Evolutionary conservation across 2,113 vertebrate genomes (phyloP), one percentile per base, ranked within the genome.

Genomic region (Menura novaehollandiae): DNA sequence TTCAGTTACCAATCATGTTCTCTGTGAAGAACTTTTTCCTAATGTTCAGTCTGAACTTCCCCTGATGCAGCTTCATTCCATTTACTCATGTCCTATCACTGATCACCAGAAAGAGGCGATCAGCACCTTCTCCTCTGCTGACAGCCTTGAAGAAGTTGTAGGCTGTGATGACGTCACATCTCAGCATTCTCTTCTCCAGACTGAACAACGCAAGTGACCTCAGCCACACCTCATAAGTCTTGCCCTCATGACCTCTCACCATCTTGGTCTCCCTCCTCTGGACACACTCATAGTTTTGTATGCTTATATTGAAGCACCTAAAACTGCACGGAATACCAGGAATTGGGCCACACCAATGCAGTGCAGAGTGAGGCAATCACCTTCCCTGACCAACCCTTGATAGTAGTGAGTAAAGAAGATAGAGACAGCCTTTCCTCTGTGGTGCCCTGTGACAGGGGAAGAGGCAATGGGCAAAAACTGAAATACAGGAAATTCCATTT

Each of bases 341-440:
- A 4, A 8, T 37, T 26, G 22, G 9, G 9, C 14, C 1, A 1
- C 35, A 46, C 5, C 4, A 37, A 10, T 13, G 16, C 21, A 56
- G 9, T 11, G 21, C 11, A 18, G 39, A 46, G 19, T 39, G 32
- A 27, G 7, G 47, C 26, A 47, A 16, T 15, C 37, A 13, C 21
- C 9, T 72, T 7, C 35, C 43, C 43, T 5, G 3, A 43, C 11
- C 16, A 15, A 7, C 13, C 15, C 5, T 6, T 35, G n/a, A 62
- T 1, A 43, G 15, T 3, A 46, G 22, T 17, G 7, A 72, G 10
- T 49, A 59, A 78, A 73, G 14, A 28, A 43, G 23, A 53, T 11
- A 63, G 24, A 66, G 28, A 2, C 10, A 52, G 7, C 35, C 32
- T 67, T 79, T 90, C 35, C 28, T 75, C 53, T 76, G 20, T 47